Percentiles rank a stretch among this genome's conserved stretches.
phyloP scores from a whole-genome alignment of 1,140 invertebrate genomes.

The Dryas iulia region DNA sequence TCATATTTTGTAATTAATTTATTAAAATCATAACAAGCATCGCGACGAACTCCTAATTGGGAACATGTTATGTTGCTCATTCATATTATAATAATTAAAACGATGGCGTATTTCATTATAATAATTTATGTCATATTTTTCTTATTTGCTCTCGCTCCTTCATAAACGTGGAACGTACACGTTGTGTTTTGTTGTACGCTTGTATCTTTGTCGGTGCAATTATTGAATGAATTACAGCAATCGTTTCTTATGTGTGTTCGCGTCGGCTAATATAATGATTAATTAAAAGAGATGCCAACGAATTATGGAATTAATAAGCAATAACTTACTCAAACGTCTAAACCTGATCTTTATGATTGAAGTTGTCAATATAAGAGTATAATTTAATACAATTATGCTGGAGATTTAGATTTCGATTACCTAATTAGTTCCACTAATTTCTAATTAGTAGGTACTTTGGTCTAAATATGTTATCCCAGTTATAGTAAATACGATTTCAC shows the following conservation, averaged over 20 bases:
- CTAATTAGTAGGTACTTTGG: background rate
- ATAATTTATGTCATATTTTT: constrained; percentile 59
- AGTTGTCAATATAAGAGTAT: background rate
- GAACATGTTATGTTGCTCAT: constrained; percentile 44
- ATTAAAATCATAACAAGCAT: constrained; percentile 49
- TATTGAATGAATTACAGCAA: constrained; percentile 33
- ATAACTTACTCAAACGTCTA: background rate
- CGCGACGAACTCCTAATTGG: constrained; percentile 47
- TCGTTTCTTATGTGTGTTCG: constrained; percentile 5
- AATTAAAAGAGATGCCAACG: constrained; percentile 1
- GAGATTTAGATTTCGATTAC: background rate
- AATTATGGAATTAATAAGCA: constrained; percentile 23
- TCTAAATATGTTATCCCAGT: background rate
- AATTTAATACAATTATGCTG: background rate
- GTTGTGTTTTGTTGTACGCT: constrained; percentile 36
- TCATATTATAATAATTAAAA: constrained; percentile 50
- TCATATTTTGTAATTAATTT: constrained; percentile 58
- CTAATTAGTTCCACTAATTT: constrained; percentile 1
- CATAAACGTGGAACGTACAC: constrained; percentile 36
- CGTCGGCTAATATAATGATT: constrained; percentile 5
- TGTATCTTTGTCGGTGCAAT: constrained; percentile 38
- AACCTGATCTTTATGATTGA: background rate
- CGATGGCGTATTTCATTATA: constrained; percentile 36
- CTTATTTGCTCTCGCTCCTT: constrained; percentile 40
- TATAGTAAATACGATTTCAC: background rate